Percentiles rank a stretch among this genome's conserved stretches.
These are phyloP conservation scores for Phalloptychus januarius DNA, from an alignment of 2,797 vertebrate species.

Conservation along the genomic window DNA sequence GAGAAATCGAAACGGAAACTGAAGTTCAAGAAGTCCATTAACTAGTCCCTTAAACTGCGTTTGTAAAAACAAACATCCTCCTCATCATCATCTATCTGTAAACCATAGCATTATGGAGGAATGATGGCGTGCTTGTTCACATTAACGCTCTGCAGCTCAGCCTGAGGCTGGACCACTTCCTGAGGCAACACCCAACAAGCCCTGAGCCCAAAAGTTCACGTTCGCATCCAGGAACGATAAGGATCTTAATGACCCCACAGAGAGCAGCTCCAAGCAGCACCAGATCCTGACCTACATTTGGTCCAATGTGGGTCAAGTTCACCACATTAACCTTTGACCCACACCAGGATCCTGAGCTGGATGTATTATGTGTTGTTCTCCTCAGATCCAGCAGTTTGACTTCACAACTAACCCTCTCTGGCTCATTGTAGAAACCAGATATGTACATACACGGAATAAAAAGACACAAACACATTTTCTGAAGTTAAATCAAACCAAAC, in stretches of 20 bases:
- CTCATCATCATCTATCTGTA: constrained; percentile 36
- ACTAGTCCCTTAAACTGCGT: background rate
- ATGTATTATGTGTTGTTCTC: background rate
- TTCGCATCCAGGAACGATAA: constrained; percentile 52
- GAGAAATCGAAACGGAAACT: background rate
- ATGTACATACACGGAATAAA: too few relatives aligned
- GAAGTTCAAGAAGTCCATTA: background rate
- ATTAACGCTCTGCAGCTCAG: constrained; percentile 12
- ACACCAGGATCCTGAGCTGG: constrained; percentile 26
- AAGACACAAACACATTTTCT: too few relatives aligned
- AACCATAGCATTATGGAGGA: constrained; percentile 32
- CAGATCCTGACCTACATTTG: constrained; percentile 44
- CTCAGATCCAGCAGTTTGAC: too few relatives aligned
- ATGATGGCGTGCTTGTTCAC: constrained; percentile 21
- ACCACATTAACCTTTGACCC: constrained; percentile 47
- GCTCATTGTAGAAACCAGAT: too few relatives aligned
- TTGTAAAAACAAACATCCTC: constrained; percentile 26
- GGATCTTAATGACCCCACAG: constrained; percentile 58
- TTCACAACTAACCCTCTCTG: too few relatives aligned
- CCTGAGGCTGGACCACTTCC: constrained; percentile 45
- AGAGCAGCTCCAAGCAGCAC: constrained; percentile 31
- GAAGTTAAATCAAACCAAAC: too few relatives aligned
- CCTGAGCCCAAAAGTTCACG: constrained; percentile 18
- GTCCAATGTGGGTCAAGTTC: constrained; percentile 34
- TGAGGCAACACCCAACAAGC: constrained; percentile 14